A percentile compares a stretch with the other conserved stretches of the same genome.
phyloP scores from a whole-genome alignment of 2,113 vertebrate genomes.

The Psophia crepitans region DNA sequence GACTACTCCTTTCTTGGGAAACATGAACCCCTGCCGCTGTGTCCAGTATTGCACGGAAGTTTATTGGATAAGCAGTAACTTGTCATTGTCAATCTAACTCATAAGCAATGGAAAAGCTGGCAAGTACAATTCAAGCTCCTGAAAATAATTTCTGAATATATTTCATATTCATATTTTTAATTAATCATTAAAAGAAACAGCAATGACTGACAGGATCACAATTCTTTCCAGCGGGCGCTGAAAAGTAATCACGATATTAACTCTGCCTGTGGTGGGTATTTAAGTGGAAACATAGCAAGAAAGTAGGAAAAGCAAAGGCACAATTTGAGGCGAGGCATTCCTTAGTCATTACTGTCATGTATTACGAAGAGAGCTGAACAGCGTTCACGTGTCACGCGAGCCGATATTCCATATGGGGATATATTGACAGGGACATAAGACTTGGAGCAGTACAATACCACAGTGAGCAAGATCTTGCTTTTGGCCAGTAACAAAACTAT shows the following conservation, averaged over 20 bases:
- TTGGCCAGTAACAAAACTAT: not conserved
- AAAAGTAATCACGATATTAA: not conserved
- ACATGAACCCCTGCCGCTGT: not conserved
- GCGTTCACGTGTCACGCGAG: rapidly evolving
- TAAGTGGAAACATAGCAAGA: not conserved
- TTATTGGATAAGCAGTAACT: not conserved
- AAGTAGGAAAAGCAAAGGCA: not conserved
- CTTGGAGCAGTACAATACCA: not conserved
- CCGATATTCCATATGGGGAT: not conserved
- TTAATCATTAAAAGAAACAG: slow-evolving; percentile 26
- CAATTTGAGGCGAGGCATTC: not conserved
- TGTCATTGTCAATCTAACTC: slow-evolving; percentile 34
- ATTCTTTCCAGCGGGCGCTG: not conserved
- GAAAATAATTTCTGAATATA: not conserved
- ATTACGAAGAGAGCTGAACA: not conserved
- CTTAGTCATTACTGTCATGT: not conserved
- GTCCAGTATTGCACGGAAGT: not conserved
- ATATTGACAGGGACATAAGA: not conserved
- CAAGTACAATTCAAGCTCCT: not conserved
- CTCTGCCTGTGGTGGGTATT: not conserved
- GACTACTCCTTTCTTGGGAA: slow-evolving; percentile 9
- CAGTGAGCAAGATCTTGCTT: not conserved
- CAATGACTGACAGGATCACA: not conserved
- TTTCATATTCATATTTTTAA: not conserved
- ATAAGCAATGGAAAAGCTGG: not conserved